phyloP scores from a whole-genome alignment of 1,140 invertebrate genomes.

The Drosophila kepulauana region DNA sequence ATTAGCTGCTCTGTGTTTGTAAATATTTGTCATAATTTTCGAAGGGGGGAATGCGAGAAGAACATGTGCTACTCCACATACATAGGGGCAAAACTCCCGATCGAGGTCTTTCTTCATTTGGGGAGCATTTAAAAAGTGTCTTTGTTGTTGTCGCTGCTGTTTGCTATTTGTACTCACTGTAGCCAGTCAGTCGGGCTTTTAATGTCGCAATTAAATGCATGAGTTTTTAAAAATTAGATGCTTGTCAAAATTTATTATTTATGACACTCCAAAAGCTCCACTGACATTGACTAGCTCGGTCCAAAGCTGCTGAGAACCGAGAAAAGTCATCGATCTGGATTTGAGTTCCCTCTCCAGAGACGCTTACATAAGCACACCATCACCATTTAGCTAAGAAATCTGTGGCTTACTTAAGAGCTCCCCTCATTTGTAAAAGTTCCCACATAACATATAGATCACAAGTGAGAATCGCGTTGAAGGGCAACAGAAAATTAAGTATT shows the following conservation, averaged over 20 bases:
- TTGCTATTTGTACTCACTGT: conserved; percentile 48
- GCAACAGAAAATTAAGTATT: background rate
- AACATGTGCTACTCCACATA: conserved; percentile 40
- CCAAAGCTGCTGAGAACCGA: conserved; percentile 11
- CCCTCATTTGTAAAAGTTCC: conserved; percentile 21
- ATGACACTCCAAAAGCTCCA: conserved; percentile 64
- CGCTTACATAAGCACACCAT: conserved; percentile 14
- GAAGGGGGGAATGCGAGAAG: conserved; percentile 8
- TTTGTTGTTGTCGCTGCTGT: conserved; percentile 12
- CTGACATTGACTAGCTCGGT: conserved; percentile 6
- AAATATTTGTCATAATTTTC: conserved; percentile 81
- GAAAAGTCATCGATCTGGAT: background rate
- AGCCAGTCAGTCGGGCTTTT: conserved; percentile 60
- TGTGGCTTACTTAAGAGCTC: conserved; percentile 27
- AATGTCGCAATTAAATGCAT: conserved; percentile 83
- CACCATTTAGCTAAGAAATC: conserved; percentile 30
- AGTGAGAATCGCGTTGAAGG: background rate
- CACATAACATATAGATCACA: conserved; percentile 17
- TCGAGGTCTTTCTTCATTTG: conserved; percentile 32
- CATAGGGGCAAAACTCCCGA: conserved; percentile 17
- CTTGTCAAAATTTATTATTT: conserved; percentile 75
- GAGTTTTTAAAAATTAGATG: conserved; percentile 80
- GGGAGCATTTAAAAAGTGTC: conserved; percentile 35
- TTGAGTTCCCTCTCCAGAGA: background rate
- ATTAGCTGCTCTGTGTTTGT: conserved; percentile 75